Conservation (phyloP, 92 coral and sea anemone genomes). For the Palythoa grandis region DNA sequence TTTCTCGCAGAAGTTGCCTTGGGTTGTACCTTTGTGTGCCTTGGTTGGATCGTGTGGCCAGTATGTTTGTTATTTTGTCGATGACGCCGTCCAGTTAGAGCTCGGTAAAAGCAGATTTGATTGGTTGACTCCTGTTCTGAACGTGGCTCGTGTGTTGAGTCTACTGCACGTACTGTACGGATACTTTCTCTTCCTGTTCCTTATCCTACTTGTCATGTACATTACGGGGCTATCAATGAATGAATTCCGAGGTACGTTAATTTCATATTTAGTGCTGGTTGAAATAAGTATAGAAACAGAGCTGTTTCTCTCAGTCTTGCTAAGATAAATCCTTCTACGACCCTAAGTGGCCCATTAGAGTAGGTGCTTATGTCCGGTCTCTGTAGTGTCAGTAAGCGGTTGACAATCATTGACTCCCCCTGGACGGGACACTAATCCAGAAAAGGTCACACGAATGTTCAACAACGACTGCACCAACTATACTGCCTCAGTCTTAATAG, state of each 20-base stretch:
- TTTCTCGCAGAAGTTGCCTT: conserved; percentile 77
- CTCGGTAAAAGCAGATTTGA: conserved; percentile 41
- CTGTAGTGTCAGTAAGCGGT: too few species aligned
- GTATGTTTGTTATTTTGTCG: conserved; percentile 87
- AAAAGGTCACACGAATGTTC: too few species aligned
- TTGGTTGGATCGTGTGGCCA: conserved; percentile 82
- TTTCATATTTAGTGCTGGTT: background rate
- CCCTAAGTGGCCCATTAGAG: too few species aligned
- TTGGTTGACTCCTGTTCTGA: conserved; percentile 70
- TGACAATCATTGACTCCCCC: too few species aligned
- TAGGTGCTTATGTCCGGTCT: too few species aligned
- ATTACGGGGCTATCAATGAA: conserved; percentile 92
- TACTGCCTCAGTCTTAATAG: too few species aligned
- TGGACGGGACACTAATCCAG: too few species aligned
- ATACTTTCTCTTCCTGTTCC: conserved; percentile 79
- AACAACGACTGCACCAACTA: too few species aligned
- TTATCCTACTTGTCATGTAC: conserved; percentile 77
- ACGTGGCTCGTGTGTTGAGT: conserved; percentile 75
- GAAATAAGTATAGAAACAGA: background rate
- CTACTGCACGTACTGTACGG: conserved; percentile 89
- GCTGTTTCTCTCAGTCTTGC: background rate
- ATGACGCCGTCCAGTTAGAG: conserved; percentile 85
- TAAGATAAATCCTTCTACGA: too few species aligned
- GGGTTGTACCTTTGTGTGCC: conserved; percentile 67
- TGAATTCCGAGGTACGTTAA: conserved; percentile 84